A percentile compares a stretch with the other conserved stretches of the same genome.
Evolutionary conservation across 2,113 vertebrate genomes (phyloP).

Genomic region (Solea solea): DNA sequence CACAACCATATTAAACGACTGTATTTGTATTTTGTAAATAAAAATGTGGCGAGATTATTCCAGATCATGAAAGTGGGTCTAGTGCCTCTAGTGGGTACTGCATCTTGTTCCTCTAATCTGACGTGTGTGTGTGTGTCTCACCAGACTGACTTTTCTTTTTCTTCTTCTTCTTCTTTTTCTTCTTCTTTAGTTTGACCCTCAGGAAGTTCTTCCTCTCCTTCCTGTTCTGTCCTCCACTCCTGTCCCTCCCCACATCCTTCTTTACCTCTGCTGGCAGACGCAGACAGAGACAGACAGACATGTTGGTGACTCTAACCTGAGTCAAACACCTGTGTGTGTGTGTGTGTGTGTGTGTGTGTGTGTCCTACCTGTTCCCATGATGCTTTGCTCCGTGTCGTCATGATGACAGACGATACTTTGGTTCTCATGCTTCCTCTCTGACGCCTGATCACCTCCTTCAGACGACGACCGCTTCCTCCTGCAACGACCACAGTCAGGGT

Average conservation of each 20-base stretch:
- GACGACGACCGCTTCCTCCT: slow-evolving; percentile 86
- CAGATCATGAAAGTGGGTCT: too few relatives aligned
- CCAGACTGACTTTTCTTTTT: slow-evolving; percentile 82
- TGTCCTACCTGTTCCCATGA: slow-evolving; percentile 76
- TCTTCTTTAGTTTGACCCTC: slow-evolving; percentile 91
- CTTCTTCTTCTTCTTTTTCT: slow-evolving; percentile 91
- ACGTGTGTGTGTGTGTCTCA: slow-evolving; percentile 65
- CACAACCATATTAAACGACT: too few relatives aligned
- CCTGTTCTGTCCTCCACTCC: slow-evolving; percentile 81
- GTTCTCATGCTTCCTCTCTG: slow-evolving; percentile 78
- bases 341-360: background rate
- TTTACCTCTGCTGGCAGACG: slow-evolving; percentile 64
- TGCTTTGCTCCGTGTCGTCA: slow-evolving; percentile 63
- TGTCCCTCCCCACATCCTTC: slow-evolving; percentile 84
- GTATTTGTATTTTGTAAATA: too few relatives aligned
- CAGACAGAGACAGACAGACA: background rate
- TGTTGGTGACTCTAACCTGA: background rate
- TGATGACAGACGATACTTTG: slow-evolving; percentile 66
- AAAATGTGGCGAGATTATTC: too few relatives aligned
- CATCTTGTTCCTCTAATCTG: too few relatives aligned
- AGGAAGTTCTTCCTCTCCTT: slow-evolving; percentile 83
- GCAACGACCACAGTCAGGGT: background rate
- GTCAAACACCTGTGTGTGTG: background rate
- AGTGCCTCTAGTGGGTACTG: too few relatives aligned
- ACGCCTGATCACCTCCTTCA: slow-evolving; percentile 64